Conservation (phyloP, 2,797 vertebrate species). For the Coluber constrictor region DNA sequence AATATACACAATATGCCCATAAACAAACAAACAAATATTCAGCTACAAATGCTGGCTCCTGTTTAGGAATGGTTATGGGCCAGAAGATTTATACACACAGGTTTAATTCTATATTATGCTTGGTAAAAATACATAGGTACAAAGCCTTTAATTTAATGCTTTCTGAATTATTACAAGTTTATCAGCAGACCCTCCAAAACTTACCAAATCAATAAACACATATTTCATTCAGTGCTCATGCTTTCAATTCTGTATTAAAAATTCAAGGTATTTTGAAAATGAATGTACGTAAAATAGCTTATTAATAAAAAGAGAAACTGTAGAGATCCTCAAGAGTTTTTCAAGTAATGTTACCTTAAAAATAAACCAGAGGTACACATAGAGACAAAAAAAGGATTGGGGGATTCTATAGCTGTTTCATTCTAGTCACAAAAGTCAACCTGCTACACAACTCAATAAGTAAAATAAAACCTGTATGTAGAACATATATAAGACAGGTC, state of each 20-base stretch:
- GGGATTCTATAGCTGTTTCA: neutral
- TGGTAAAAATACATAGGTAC: slow-evolving; percentile 52
- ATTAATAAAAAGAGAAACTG: neutral
- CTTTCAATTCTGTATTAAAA: neutral
- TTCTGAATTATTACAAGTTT: neutral
- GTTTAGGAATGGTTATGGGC: slow-evolving; percentile 51
- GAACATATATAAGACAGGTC: neutral
- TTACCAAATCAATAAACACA: neutral
- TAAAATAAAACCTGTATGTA: neutral
- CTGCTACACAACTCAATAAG: neutral
- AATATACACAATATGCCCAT: neutral
- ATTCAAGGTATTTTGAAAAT: neutral
- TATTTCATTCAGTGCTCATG: neutral
- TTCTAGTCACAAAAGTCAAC: neutral
- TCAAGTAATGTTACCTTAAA: neutral
- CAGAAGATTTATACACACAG: slow-evolving; percentile 60
- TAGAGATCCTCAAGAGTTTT: neutral
- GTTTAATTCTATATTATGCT: slow-evolving; percentile 57
- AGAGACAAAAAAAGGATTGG: neutral
- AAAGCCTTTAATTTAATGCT: slow-evolving; percentile 36
- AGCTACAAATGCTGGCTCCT: slow-evolving; percentile 46
- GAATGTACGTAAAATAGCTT: neutral
- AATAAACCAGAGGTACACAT: neutral
- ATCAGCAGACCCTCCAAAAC: neutral
- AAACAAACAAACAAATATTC: slow-evolving; percentile 18